Evolutionary conservation across 2,888 invertebrate species (phyloP), one percentile per base, ranked within the genome.

Genomic region (Cremastobaeus sp.): DNA sequence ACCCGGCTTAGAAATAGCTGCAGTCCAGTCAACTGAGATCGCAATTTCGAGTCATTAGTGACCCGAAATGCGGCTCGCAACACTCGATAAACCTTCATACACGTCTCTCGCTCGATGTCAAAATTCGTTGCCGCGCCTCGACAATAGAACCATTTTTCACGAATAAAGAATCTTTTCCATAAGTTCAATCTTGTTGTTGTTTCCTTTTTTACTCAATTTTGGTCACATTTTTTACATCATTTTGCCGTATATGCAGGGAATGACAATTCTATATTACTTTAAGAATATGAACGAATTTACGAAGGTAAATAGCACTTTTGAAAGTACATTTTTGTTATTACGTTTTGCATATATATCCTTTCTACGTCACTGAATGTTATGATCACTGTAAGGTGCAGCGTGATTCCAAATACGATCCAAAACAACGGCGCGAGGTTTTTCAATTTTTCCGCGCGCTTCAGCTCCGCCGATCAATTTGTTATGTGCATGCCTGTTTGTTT

Each of bases 1-100:
- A 62, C 66, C 59, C 71, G 41, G 50, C 54, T 84, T 84, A 84
- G 85, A 85, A 84, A 84, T 84, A 85, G 76, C 84, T 85, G 84
- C 85, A 85, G 78, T 77, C 77, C 79, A 78, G 78, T 79, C 60
- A 78, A 76, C 76, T 76, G 73, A 77, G 34, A 43, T 50, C 69
- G 64, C 59, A 68, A 47, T 64, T 69, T 69, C 69, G 54, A 41
- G 54, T 68, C 60, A 70, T 60, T 50, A 66, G 41, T 65, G 66
- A 72, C 65, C 37, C 39, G 65, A 47, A 71, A 65, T 57, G 50
- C 43, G 48, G 14, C 45, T 28, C 47, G 35, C 43, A 43, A 43
- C 37, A 69, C 37, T 60, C 69, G 55, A 60, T 55, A 62, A 59
- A 70, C 47, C 52, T 62, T 60, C 37, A 47, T 39, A 59, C 50